Evolutionary conservation across 2,888 invertebrate genomes (phyloP).

Genomic region (Myopa testacea): DNA sequence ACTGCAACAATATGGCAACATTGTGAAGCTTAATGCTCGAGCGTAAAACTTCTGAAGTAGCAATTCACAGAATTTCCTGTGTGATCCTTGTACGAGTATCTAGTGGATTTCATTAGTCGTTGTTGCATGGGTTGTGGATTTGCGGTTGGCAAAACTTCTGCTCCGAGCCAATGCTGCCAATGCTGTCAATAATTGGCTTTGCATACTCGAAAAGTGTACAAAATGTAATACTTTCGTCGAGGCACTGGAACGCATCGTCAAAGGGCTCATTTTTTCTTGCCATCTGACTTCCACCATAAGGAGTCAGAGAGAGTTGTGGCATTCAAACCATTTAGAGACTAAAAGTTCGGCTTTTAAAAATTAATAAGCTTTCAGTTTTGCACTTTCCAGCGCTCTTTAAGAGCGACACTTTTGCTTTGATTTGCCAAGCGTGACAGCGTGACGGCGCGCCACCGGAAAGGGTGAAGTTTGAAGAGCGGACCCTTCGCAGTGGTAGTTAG

Average conservation of each 20-base stretch:
- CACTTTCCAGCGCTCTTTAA: background rate
- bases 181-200: constrained; percentile 26
- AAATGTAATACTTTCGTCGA: constrained; percentile 7
- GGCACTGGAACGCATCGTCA: background rate
- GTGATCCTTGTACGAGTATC: background rate
- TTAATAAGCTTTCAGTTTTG: constrained; percentile 2
- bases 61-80: background rate
- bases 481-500: background rate
- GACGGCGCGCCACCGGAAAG: background rate
- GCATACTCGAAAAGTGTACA: background rate
- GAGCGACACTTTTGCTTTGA: constrained; percentile 7
- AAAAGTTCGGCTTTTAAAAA: background rate
- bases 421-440: constrained; percentile 26
- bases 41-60: background rate
- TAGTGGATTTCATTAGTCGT: background rate
- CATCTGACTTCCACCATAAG: background rate
- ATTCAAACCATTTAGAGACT: background rate
- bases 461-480: background rate
- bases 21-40: background rate
- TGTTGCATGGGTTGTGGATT: background rate
- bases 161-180: constrained; percentile 7
- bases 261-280: background rate
- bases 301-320: background rate
- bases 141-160: constrained; percentile 15
- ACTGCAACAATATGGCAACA: background rate